These are phyloP conservation scores for Circaetus gallicus DNA, from an alignment of 2,113 vertebrate species.

Conservation along the genomic window DNA sequence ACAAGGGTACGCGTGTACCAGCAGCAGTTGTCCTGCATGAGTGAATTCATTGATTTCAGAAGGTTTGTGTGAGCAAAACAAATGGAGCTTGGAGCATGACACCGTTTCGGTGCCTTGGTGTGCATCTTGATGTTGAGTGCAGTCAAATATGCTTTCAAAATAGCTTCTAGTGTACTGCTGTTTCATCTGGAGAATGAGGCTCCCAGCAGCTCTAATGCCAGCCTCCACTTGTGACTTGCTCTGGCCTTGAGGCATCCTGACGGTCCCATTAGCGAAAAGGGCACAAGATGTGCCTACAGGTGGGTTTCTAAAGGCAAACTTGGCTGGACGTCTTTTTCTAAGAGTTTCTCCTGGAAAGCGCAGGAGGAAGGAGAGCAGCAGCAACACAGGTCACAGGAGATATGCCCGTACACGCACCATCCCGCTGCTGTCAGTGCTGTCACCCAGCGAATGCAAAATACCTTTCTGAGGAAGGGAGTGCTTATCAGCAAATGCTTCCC, in stretches of 20 bases:
- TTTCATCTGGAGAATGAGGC: background rate
- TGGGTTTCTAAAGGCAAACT: background rate
- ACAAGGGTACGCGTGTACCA: background rate
- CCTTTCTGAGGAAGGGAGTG: background rate
- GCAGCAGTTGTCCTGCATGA: fast-evolving
- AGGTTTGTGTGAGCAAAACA: background rate
- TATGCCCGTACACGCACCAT: fast-evolving
- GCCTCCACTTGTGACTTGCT: fast-evolving
- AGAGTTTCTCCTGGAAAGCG: background rate
- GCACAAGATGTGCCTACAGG: fast-evolving
- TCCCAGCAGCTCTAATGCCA: background rate
- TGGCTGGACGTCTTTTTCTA: background rate
- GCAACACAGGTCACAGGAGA: background rate
- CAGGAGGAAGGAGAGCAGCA: background rate
- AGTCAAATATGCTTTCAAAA: background rate
- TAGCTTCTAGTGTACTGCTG: background rate
- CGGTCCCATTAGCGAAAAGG: background rate
- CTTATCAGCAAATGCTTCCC: background rate
- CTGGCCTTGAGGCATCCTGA: background rate
- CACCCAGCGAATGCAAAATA: background rate
- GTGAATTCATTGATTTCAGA: background rate
- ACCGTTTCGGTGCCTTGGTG: fast-evolving
- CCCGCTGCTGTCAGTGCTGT: background rate
- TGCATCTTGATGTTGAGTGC: fast-evolving
- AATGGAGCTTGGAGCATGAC: background rate